phyloP scores from a whole-genome alignment of 2,797 vertebrate species.

The Hirundo rustica region DNA sequence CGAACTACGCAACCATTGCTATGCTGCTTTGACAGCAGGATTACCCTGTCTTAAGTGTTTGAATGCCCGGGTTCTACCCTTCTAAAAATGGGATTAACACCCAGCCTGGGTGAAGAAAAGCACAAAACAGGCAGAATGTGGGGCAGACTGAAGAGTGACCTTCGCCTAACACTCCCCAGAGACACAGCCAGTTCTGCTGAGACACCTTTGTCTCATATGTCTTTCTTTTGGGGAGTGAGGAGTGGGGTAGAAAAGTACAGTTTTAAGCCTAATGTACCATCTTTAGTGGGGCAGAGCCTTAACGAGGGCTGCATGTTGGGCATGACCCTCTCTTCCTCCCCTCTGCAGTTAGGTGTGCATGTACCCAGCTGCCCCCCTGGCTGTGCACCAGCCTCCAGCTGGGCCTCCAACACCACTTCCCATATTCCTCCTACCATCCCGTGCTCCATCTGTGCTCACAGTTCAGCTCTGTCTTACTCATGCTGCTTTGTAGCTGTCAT shows the following conservation, averaged over 20 bases:
- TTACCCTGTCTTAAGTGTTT: neutral
- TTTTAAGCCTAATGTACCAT: neutral
- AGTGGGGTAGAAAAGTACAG: neutral
- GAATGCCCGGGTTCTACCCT: neutral
- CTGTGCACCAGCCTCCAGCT: neutral
- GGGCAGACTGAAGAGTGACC: neutral
- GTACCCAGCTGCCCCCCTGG: neutral
- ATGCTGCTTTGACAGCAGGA: neutral
- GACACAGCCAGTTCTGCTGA: neutral
- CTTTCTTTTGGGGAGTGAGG: neutral
- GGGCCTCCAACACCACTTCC: neutral
- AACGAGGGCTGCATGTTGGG: fast-evolving
- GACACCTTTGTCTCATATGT: neutral
- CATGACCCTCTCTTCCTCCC: neutral
- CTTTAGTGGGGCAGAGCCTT: neutral
- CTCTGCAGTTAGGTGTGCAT: neutral
- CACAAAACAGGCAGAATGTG: fast-evolving
- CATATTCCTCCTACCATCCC: neutral
- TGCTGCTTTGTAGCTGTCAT: neutral
- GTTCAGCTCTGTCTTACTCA: neutral
- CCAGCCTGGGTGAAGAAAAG: neutral
- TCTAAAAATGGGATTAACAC: neutral
- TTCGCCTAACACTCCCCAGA: neutral
- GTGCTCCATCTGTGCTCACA: neutral
- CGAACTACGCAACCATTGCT: neutral